Conservation (phyloP, 2,113 vertebrate genomes). For the Myocastor coypus region DNA sequence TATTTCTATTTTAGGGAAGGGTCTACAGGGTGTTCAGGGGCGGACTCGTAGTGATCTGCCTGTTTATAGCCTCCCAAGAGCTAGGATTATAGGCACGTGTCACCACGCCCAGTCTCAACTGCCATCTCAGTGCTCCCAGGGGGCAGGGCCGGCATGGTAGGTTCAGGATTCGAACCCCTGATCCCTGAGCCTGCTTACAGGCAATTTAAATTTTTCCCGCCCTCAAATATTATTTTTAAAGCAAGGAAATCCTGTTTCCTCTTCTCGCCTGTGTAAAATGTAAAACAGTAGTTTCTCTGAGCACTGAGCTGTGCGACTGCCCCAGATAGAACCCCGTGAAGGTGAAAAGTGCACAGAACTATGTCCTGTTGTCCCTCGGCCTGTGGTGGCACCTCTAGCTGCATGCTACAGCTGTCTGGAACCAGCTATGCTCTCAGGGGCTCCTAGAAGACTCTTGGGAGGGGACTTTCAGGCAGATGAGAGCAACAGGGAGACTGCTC, state of each 20-base stretch:
- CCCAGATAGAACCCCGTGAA: not conserved
- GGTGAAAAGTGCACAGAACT: not conserved
- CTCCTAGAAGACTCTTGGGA: not conserved
- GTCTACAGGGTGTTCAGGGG: too few species aligned
- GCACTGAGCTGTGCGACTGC: not conserved
- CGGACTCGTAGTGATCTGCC: too few species aligned
- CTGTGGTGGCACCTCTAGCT: rapidly evolving
- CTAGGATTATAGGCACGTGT: too few species aligned
- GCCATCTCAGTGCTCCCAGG: too few species aligned
- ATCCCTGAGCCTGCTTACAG: too few species aligned
- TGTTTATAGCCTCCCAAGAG: too few species aligned
- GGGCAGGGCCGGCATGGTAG: too few species aligned
- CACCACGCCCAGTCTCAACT: too few species aligned
- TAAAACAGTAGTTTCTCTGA: not conserved
- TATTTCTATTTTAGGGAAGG: too few species aligned
- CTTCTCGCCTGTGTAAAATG: not conserved
- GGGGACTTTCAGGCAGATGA: not conserved
- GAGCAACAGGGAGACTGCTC: not conserved
- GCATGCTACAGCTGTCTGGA: not conserved
- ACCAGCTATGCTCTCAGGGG: not conserved
- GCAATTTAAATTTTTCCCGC: too few species aligned
- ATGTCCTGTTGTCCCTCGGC: not conserved
- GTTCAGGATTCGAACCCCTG: too few species aligned
- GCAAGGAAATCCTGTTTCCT: not conserved
- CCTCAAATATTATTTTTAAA: conserved; percentile 14